Base-by-base conservation (phyloP, 2,797 vertebrate species). In the Delichon dasypus region DNA sequence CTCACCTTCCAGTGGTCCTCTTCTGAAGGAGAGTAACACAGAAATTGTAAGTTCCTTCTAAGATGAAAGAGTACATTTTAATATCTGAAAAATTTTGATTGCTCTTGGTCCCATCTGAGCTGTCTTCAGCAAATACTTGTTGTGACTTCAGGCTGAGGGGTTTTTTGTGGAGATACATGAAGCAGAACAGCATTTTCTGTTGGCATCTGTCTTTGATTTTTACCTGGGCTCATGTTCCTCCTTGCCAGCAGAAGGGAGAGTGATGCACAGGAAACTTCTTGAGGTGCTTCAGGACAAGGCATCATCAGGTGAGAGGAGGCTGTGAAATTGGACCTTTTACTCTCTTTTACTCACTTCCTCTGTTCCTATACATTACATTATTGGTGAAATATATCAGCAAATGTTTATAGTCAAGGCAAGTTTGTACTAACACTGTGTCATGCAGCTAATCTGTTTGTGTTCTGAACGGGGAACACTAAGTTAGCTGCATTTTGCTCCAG, bases 341-440 rank as follows among this genome's bases (percentile, higher is more conserved):
- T 14, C 47, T 83, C n/a, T 93, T 90, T 62, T 42, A 93, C 81
- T 95, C 91, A 62, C 66, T 90, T 55, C 42, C 32, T 90, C 74
- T 66, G 27, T 71, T 92, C 78, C 92, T 94, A 85, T 96, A 94
- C 32, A 6, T 95, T 92, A 67, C 2, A 3, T 78, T 97, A 78
- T 89, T 86, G 77, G 83, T 76, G 76, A 85, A 97, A 84, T 94
- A 82, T 57, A 85, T 91, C 87, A 78, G 74, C 66, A 96, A 95
- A 75, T 98, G 97, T 98, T 98, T 98, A 98, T 83, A 92, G 86
- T 76, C 32, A 68, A 95, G 84, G 94, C 73, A 94, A 67, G 78
- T 95, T 97, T 98, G 92, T 97, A 95, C 93, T 97, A 98, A 98
- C 97, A 97, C 60, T 90, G 64, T 83, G 96, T 97, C 96, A 94